Percentiles rank a stretch among this genome's conserved stretches.
Evolutionary conservation across 2,113 vertebrate genomes (phyloP).

Genomic region (Campylomormyrus tamandua): DNA sequence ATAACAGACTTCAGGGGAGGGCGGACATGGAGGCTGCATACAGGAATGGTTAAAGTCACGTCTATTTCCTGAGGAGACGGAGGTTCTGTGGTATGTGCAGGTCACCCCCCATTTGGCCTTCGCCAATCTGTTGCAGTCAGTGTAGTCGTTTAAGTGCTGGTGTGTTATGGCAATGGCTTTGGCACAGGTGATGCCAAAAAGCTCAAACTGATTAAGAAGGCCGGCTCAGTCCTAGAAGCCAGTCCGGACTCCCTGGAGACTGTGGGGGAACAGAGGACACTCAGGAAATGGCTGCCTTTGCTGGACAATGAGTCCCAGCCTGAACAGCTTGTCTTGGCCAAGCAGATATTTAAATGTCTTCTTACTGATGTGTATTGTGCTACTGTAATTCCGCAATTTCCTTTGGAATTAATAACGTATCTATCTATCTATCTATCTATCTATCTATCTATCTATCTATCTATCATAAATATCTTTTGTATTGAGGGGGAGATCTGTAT

Average conservation of each 20-base stretch:
- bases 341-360: background rate
- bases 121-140: background rate
- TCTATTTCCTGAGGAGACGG: background rate
- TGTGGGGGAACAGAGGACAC: background rate
- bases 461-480: background rate
- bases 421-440: too few species aligned
- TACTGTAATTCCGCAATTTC: too few species aligned
- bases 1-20: background rate
- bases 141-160: background rate
- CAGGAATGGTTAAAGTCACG: background rate
- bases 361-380: too few species aligned
- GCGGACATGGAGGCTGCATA: background rate
- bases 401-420: too few species aligned
- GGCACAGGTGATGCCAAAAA: background rate
- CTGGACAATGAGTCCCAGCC: background rate
- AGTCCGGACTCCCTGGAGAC: background rate
- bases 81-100: background rate
- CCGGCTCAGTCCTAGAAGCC: background rate
- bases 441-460: too few species aligned
- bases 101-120: background rate
- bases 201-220: background rate
- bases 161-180: background rate
- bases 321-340: background rate
- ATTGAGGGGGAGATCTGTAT: background rate
- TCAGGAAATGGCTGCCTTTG: background rate